These are phyloP conservation scores for Drosophila ustulata DNA, from an alignment of 2,888 invertebrate species.

Conservation along the genomic window DNA sequence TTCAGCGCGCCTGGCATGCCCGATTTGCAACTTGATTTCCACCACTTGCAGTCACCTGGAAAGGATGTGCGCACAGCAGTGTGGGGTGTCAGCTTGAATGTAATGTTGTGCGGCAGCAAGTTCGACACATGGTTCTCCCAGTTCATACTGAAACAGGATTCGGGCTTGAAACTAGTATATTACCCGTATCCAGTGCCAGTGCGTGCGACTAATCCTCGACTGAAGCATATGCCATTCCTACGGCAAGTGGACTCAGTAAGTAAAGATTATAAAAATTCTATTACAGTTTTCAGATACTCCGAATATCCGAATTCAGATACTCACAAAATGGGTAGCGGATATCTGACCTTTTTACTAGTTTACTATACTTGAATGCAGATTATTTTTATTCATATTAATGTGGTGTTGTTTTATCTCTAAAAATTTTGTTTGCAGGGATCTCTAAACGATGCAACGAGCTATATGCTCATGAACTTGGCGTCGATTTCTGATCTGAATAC, in stretches of 20 bases:
- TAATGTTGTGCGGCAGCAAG: constrained; percentile 90
- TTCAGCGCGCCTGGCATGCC: constrained; percentile 87
- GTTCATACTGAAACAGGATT: constrained; percentile 84
- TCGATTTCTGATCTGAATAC: constrained; percentile 89
- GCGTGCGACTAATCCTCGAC: constrained; percentile 65
- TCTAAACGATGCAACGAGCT: constrained; percentile 89
- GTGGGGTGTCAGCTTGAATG: constrained; percentile 87
- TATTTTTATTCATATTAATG: background rate
- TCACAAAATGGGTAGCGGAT: too few relatives aligned
- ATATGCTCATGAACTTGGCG: constrained; percentile 88
- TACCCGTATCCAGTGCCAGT: constrained; percentile 86
- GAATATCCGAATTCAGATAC: too few relatives aligned
- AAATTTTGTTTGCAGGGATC: constrained; percentile 85
- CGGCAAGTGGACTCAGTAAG: constrained; percentile 73
- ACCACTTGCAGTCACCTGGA: constrained; percentile 73
- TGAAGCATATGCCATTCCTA: constrained; percentile 70
- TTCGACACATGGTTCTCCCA: constrained; percentile 90
- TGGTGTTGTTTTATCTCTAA: background rate
- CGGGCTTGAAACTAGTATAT: constrained; percentile 87
- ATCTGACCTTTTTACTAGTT: too few relatives aligned
- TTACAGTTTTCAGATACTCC: too few relatives aligned
- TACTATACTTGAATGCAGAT: background rate
- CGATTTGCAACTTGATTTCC: constrained; percentile 85
- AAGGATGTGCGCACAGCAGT: constrained; percentile 85
- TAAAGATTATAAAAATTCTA: background rate